Evolutionary conservation across 2,888 invertebrate genomes (phyloP), one percentile per base, ranked within the genome.

Genomic region (Philhelius pedissequus): DNA sequence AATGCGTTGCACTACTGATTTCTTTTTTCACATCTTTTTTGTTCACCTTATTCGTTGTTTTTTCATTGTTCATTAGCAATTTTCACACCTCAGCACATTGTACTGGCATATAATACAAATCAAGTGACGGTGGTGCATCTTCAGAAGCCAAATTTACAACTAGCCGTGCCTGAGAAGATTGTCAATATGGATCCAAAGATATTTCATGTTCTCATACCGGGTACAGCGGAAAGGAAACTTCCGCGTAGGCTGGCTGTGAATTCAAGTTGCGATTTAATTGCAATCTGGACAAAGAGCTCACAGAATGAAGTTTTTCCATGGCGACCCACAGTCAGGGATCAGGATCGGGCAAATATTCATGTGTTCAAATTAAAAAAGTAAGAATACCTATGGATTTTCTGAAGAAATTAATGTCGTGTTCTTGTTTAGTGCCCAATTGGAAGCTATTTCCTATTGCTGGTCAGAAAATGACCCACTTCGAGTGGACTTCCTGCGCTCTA

Each of bases 301-400:
- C 94, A 95, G 86, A 96, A 96, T 84, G 97, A 98, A 90, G 97
- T 98, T 0, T 97, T 97, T 88, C 98, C 98, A 0, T 98, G 98
- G 98, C 96, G 96, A 89, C 98, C 98, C 13, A 93, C 96, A 54
- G 93, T 95, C 35, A 94, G 94, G 88, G 95, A 97, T 87, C 96
- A 96, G 89, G 97, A 98, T 90, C 94, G 96, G 87, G 97, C 97
- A 7, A 98, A 98, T 91, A 93, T 98, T 78, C 96, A 97, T 89
- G 93, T 98, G 0, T 96, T 97, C 88, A 93, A 94, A 86, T 92
- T 96, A 40, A 93, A 93, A 89, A 94, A 95, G 96, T 96, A 89
- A 88, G 90, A 88, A 11, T 9, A 3, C 3, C 1, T 3, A n/a
- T 48, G 4, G 13, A 20, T 13, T 48, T 48, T 6, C 6, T 22